Conservation (phyloP, 2,888 invertebrate species). For the Drosophila neotestacea region DNA sequence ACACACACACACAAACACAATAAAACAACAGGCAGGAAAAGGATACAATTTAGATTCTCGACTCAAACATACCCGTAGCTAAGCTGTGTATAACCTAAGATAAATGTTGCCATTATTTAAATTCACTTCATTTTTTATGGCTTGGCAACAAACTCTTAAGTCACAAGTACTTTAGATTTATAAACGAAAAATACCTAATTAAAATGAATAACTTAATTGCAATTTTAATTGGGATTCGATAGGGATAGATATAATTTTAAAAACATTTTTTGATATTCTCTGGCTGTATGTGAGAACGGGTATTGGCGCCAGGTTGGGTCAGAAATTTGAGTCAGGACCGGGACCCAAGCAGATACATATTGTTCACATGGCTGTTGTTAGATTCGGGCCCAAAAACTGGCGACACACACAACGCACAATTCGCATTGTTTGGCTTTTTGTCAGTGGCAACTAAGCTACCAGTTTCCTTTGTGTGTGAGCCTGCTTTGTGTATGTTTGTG, state of each 20-base stretch:
- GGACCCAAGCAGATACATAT: slow-evolving; percentile 57
- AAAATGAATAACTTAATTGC: neutral
- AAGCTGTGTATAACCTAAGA: neutral
- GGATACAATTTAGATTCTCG: neutral
- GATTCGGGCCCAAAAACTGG: slow-evolving; percentile 55
- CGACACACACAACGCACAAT: slow-evolving; percentile 69
- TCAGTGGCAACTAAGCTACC: slow-evolving; percentile 61
- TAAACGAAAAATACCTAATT: neutral
- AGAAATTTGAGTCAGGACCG: slow-evolving; percentile 30
- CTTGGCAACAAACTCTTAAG: too few relatives aligned
- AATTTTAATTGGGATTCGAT: neutral
- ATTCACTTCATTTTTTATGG: too few relatives aligned
- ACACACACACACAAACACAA: slow-evolving; percentile 22
- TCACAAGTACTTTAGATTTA: neutral
- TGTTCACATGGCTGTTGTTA: slow-evolving; percentile 41
- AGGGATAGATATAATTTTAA: too few relatives aligned
- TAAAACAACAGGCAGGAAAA: slow-evolving; percentile 2
- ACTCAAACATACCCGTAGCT: slow-evolving; percentile 25
- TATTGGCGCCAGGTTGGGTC: slow-evolving; percentile 43
- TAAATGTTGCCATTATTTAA: too few relatives aligned
- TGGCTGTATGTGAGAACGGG: slow-evolving; percentile 5
- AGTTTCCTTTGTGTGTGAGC: slow-evolving; percentile 32
- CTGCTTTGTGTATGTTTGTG: neutral
- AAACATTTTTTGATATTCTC: too few relatives aligned
- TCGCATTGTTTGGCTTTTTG: slow-evolving; percentile 78